A percentile compares a stretch with the other conserved stretches of the same genome.
phyloP scores from a whole-genome alignment of 2,888 invertebrate species.

The Eustalomyia histrio region DNA sequence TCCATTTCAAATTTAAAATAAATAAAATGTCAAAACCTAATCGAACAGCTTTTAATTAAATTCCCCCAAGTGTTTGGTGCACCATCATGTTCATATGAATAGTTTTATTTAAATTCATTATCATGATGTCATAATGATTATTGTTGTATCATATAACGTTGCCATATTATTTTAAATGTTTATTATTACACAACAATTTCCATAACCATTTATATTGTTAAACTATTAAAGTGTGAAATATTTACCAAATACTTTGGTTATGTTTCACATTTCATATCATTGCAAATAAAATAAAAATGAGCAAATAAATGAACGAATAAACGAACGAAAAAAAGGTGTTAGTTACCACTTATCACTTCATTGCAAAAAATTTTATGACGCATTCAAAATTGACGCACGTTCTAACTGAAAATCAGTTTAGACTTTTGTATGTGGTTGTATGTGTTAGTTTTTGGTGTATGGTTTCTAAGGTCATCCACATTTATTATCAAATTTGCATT shows the following conservation, averaged over 20 bases:
- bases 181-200: not conserved
- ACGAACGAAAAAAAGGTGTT: constrained; percentile 33
- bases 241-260: not conserved
- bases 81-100: not conserved
- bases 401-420: constrained; percentile 29
- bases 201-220: not conserved
- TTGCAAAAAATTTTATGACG: constrained; percentile 58
- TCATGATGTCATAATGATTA: constrained; percentile 35
- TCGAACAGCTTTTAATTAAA: not conserved
- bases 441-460: constrained; percentile 8
- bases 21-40: too few relatives aligned
- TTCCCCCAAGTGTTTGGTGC: not conserved
- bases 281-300: constrained; percentile 8
- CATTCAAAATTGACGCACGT: constrained; percentile 57
- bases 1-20: too few relatives aligned
- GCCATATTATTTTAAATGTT: constrained; percentile 5
- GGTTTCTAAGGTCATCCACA: constrained; percentile 53
- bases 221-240: not conserved
- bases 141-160: not conserved
- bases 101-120: constrained; percentile 21
- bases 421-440: constrained; percentile 2
- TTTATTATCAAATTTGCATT: constrained; percentile 53
- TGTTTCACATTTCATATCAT: constrained; percentile 27
- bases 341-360: constrained; percentile 57
- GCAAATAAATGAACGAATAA: not conserved